Percentiles rank a stretch among this genome's conserved stretches.
Evolutionary conservation across 2,113 vertebrate genomes (phyloP).

Genomic region (Corythornis madagascariensis): DNA sequence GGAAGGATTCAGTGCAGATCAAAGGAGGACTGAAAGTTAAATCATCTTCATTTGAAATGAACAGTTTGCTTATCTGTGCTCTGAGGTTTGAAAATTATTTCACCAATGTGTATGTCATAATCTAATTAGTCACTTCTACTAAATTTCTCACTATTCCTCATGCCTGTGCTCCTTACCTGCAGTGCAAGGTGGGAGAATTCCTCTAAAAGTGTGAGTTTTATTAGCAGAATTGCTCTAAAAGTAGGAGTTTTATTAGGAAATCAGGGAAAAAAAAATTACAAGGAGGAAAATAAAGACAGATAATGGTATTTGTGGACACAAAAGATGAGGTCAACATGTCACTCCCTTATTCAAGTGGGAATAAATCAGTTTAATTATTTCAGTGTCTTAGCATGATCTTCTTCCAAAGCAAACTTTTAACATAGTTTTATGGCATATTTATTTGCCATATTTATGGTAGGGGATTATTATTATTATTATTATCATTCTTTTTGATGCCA

Average conservation of each 20-base stretch:
- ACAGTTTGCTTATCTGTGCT: background rate
- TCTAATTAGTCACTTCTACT: conserved; percentile 1
- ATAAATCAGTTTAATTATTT: conserved; percentile 14
- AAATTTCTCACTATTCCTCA: background rate
- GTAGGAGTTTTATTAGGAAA: background rate
- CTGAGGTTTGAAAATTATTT: background rate
- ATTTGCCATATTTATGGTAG: background rate
- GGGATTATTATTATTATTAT: too few relatives aligned
- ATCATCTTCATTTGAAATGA: background rate
- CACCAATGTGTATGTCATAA: background rate
- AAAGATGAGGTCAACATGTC: conserved; percentile 9
- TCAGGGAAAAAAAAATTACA: background rate
- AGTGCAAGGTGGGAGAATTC: background rate
- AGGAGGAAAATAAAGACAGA: background rate
- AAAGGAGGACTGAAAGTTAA: conserved; percentile 18
- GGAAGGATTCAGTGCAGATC: conserved; percentile 8
- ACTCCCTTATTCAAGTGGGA: background rate
- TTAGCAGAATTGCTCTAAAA: background rate
- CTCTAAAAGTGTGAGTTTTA: background rate
- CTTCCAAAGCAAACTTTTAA: background rate
- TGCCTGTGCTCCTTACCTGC: background rate
- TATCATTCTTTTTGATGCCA: background rate
- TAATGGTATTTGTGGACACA: background rate
- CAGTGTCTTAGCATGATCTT: background rate
- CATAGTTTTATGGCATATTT: too few relatives aligned